Percentiles rank a stretch among this genome's conserved stretches.
phyloP scores from a whole-genome alignment of 2,113 vertebrate genomes.

The Sander vitreus region DNA sequence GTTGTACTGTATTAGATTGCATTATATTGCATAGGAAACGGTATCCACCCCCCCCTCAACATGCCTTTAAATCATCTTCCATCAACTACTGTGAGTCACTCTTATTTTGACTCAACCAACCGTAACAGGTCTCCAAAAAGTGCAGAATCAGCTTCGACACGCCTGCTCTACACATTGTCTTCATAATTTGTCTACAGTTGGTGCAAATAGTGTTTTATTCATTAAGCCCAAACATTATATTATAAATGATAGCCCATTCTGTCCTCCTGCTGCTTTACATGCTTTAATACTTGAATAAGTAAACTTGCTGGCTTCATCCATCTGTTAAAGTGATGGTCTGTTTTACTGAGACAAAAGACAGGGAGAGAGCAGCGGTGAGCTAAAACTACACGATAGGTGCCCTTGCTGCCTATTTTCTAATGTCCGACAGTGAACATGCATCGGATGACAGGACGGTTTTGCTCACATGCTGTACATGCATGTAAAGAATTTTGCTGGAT shows the following conservation, averaged over 20 bases:
- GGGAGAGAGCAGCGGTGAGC: too few relatives aligned
- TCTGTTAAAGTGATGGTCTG: too few relatives aligned
- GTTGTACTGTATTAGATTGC: not conserved
- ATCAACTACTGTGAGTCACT: conserved; percentile 20
- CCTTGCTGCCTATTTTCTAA: not conserved
- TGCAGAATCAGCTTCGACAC: conserved; percentile 5
- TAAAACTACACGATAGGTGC: too few relatives aligned
- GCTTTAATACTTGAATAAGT: not conserved
- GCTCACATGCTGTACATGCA: too few relatives aligned
- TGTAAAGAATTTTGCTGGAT: too few relatives aligned
- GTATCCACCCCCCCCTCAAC: not conserved
- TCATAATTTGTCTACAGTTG: not conserved
- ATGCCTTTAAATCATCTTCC: conserved; percentile 30
- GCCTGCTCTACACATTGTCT: too few relatives aligned
- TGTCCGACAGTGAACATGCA: not conserved
- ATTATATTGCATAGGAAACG: conserved; percentile 12
- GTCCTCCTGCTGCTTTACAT: not conserved
- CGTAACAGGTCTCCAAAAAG: not conserved
- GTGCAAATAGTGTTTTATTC: not conserved
- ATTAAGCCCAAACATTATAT: not conserved
- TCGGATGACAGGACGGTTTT: not conserved
- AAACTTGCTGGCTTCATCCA: too few relatives aligned
- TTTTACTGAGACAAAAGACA: too few relatives aligned
- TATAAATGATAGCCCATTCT: not conserved
- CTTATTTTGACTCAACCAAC: conserved; percentile 8